phyloP scores from a whole-genome alignment of 2,888 invertebrate species.

The Lycaena phlaeas region DNA sequence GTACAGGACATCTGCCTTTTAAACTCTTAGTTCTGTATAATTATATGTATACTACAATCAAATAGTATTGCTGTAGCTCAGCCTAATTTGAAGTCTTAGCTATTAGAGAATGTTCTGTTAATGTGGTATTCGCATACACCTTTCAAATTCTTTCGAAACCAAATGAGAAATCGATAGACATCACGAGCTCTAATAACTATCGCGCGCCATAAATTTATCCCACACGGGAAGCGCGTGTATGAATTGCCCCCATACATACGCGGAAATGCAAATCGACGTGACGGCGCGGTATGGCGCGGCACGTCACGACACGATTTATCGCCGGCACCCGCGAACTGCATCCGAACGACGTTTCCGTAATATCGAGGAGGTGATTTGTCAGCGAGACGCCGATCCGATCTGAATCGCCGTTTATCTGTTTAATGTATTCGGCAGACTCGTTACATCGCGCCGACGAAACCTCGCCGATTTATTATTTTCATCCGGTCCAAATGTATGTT shows the following conservation, averaged over 20 bases:
- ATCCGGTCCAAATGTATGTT: constrained; percentile 1
- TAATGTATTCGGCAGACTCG: neutral
- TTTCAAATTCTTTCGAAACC: too few relatives aligned
- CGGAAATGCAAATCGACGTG: constrained; percentile 12
- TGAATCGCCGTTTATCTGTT: neutral
- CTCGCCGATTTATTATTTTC: constrained; percentile 4
- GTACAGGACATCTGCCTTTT: too few relatives aligned
- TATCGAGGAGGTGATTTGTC: constrained; percentile 34
- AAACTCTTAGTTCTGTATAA: too few relatives aligned
- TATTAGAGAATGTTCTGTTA: too few relatives aligned
- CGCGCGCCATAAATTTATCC: too few relatives aligned
- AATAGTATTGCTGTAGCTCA: too few relatives aligned
- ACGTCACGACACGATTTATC: constrained; percentile 25
- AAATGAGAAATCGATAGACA: too few relatives aligned
- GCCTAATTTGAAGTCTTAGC: too few relatives aligned
- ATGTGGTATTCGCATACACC: too few relatives aligned
- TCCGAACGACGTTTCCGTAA: constrained; percentile 24
- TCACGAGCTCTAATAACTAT: too few relatives aligned
- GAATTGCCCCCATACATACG: neutral
- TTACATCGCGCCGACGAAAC: constrained; percentile 1
- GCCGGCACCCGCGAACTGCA: constrained; percentile 27
- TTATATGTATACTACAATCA: too few relatives aligned
- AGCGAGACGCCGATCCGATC: too few relatives aligned
- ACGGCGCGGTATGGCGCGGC: constrained; percentile 13
- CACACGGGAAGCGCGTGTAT: neutral